phyloP scores from a whole-genome alignment of 2,797 vertebrate genomes.

The Natrix natrix region DNA sequence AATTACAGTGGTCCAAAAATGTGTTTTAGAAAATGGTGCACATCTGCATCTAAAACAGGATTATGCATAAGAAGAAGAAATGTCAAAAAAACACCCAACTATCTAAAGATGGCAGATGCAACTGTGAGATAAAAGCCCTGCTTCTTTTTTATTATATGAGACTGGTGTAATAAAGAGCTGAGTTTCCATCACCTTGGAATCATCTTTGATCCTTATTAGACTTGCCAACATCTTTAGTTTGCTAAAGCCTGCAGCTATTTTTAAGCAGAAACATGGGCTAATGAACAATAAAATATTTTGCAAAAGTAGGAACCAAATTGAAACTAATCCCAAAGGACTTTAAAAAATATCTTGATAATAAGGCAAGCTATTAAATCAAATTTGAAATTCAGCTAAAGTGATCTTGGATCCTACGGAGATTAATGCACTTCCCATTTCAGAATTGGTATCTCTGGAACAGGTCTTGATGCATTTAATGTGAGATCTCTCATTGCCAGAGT shows the following conservation, averaged over 20 bases:
- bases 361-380: not conserved
- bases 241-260: not conserved
- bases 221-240: not conserved
- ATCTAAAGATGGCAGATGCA: too few species aligned
- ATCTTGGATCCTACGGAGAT: not conserved
- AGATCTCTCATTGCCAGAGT: constrained; percentile 22
- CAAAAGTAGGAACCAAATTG: not conserved
- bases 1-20: not conserved
- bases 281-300: not conserved
- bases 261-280: not conserved
- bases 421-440: constrained; percentile 23
- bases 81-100: too few species aligned
- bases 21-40: not conserved
- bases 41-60: not conserved
- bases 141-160: not conserved
- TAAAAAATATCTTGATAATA: not conserved
- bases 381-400: constrained; percentile 5
- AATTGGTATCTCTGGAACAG: not conserved
- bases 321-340: not conserved
- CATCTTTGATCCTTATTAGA: not conserved
- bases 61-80: not conserved
- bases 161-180: not conserved
- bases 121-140: not conserved
- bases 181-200: not conserved
- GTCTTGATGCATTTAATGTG: constrained; percentile 13